Conservation (phyloP, 2,797 vertebrate species). For the Apodemus agrarius region DNA sequence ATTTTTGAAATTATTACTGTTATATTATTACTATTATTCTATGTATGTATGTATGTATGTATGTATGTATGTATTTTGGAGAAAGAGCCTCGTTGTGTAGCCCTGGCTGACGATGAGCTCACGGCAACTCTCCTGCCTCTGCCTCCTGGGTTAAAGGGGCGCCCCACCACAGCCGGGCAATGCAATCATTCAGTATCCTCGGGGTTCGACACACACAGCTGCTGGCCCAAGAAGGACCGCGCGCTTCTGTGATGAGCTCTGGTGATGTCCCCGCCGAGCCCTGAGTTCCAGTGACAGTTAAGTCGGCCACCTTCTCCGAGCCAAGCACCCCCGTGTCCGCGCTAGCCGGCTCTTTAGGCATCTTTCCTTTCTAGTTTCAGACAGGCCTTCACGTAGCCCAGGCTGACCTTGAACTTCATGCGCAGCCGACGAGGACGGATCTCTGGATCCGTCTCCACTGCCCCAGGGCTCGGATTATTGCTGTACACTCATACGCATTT, state of each 20-base stretch:
- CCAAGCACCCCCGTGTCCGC: neutral
- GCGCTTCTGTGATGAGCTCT: no score
- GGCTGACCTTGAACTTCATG: neutral
- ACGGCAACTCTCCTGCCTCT: neutral
- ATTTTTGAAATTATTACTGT: neutral
- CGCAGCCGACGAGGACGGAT: no score
- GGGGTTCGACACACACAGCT: neutral
- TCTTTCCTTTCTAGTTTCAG: neutral
- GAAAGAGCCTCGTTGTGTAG: no score
- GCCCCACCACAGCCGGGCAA: fast-evolving
- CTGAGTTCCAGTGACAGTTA: neutral
- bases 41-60: no score
- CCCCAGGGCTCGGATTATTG: no score
- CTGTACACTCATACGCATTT: neutral
- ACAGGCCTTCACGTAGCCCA: neutral
- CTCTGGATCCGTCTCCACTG: neutral
- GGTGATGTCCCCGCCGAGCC: neutral
- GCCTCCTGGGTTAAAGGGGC: neutral
- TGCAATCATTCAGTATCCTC: neutral
- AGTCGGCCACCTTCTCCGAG: neutral
- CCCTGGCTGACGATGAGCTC: neutral
- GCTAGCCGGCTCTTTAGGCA: neutral
- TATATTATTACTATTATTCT: no score
- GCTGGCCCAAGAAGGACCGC: neutral
- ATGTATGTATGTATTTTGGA: no score